Percentiles rank a stretch among this genome's conserved stretches.
Conservation (phyloP, 2,797 vertebrate genomes). For the Anolis apletophallus region DNA sequence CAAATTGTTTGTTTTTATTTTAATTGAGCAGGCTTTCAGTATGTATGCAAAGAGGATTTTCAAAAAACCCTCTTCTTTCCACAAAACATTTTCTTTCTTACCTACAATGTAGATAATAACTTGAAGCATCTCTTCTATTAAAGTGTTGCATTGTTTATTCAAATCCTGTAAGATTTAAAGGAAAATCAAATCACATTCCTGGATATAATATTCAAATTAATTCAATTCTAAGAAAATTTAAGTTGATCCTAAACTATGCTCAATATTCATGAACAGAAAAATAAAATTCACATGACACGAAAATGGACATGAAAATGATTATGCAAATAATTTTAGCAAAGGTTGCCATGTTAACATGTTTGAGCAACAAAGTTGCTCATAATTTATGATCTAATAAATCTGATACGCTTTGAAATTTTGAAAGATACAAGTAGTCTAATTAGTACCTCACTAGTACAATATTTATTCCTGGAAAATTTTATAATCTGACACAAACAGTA, state of each 20-base stretch:
- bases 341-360: not conserved
- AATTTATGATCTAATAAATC: not conserved
- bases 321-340: not conserved
- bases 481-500: too few relatives aligned
- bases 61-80: not conserved
- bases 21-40: not conserved
- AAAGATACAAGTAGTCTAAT: not conserved
- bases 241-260: not conserved
- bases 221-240: too few relatives aligned
- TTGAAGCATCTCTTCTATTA: conserved; percentile 97
- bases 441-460: too few relatives aligned
- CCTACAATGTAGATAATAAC: conserved; percentile 91
- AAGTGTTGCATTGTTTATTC: conserved; percentile 88
- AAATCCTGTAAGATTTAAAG: conserved; percentile 84
- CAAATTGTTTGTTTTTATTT: not conserved
- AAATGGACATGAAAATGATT: too few relatives aligned
- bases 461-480: not conserved
- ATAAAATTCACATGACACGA: not conserved
- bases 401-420: not conserved
- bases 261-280: not conserved
- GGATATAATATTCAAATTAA: not conserved
- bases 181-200: not conserved
- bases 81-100: conserved; percentile 63
- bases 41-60: not conserved
- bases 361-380: not conserved